These are phyloP conservation scores for Picathartes gymnocephalus DNA, from an alignment of 2,113 vertebrate genomes.

Conservation along the genomic window DNA sequence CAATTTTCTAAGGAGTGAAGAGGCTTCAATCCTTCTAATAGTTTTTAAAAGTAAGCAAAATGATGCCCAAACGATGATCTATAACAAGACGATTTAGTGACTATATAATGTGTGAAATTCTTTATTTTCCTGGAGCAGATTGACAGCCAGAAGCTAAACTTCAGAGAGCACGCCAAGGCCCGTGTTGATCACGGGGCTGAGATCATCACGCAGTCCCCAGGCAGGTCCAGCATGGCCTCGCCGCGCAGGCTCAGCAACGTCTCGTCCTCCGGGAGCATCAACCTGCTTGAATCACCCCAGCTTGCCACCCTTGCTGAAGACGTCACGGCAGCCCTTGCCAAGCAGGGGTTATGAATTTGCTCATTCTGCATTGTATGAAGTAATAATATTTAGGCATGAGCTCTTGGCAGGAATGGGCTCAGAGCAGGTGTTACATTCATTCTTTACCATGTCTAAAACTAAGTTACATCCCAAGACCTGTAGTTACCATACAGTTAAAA, in stretches of 20 bases:
- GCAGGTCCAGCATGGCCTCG: slow-evolving; percentile 84
- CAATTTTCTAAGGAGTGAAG: not conserved
- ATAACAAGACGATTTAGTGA: fast-evolving
- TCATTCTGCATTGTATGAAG: slow-evolving; percentile 62
- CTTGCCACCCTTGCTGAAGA: slow-evolving; percentile 95
- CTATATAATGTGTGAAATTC: not conserved
- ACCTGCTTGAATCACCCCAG: slow-evolving; percentile 93
- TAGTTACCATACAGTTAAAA: slow-evolving; percentile 71
- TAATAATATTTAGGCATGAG: slow-evolving; percentile 79
- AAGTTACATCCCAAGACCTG: slow-evolving; percentile 73
- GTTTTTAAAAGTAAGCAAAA: not conserved
- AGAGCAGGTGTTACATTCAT: slow-evolving; percentile 77
- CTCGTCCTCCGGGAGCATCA: slow-evolving; percentile 95
- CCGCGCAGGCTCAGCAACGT: slow-evolving; percentile 92
- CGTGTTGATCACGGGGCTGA: slow-evolving; percentile 94
- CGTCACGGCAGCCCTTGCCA: slow-evolving; percentile 94
- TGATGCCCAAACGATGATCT: not conserved
- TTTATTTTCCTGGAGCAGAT: slow-evolving; percentile 78
- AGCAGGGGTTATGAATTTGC: slow-evolving; percentile 96
- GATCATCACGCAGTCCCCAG: slow-evolving; percentile 87
- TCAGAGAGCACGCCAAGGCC: slow-evolving; percentile 90
- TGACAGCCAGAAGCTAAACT: slow-evolving; percentile 91
- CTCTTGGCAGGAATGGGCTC: slow-evolving; percentile 80
- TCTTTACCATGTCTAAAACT: slow-evolving; percentile 72
- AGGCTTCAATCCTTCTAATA: not conserved